Conservation (phyloP, 2,113 vertebrate genomes). For the Halcyon senegalensis region DNA sequence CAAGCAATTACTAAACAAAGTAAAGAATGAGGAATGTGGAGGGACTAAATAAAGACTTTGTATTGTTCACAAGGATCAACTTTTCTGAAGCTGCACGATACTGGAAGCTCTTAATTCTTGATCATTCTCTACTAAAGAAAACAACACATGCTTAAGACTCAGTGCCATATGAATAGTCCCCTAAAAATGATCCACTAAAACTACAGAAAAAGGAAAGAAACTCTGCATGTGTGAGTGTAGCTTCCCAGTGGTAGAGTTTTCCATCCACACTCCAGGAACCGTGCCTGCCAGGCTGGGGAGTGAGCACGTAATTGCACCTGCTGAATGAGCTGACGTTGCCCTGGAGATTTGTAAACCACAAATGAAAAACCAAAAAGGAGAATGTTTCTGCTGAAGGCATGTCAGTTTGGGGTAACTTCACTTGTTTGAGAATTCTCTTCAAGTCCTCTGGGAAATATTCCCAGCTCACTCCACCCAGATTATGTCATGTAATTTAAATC, state of each 20-base stretch:
- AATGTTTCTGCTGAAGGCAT: background rate
- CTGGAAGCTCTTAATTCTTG: background rate
- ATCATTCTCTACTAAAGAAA: background rate
- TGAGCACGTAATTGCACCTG: background rate
- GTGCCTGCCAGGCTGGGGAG: background rate
- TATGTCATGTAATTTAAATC: background rate
- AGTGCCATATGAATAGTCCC: rapidly evolving
- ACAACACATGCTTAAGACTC: background rate
- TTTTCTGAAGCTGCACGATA: background rate
- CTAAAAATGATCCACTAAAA: background rate
- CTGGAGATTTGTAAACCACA: background rate
- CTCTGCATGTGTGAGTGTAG: rapidly evolving
- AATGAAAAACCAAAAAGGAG: background rate
- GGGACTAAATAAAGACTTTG: background rate
- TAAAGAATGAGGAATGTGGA: background rate
- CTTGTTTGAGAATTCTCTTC: background rate
- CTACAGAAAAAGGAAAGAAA: background rate
- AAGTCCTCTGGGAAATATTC: background rate
- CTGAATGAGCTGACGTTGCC: background rate
- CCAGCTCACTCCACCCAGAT: background rate
- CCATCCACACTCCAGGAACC: background rate
- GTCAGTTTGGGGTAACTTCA: background rate
- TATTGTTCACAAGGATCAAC: background rate
- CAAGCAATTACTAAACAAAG: background rate
- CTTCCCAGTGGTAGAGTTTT: background rate